A percentile compares a stretch with the other conserved stretches of the same genome.
Evolutionary conservation across 1,140 invertebrate genomes (phyloP).

Genomic region (Bombus waltoni): DNA sequence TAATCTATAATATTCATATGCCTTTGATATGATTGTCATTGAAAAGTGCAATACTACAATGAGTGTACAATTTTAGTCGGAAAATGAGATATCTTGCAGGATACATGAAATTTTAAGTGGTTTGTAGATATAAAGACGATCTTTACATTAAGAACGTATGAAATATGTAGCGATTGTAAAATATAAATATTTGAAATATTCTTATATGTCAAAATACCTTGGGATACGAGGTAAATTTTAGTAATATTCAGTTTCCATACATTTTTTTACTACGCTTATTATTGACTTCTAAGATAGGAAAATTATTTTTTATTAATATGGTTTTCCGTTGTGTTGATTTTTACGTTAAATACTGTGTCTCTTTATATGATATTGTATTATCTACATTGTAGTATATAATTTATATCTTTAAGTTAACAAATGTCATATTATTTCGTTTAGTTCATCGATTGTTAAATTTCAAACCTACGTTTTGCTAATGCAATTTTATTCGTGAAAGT

Average conservation of each 20-base stretch:
- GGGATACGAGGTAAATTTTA: slow-evolving; percentile 25
- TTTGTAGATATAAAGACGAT: slow-evolving; percentile 32
- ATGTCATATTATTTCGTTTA: slow-evolving; percentile 44
- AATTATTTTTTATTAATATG: slow-evolving; percentile 17
- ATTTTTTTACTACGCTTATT: slow-evolving; percentile 14
- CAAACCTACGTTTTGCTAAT: neutral
- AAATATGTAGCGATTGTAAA: neutral
- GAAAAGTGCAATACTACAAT: neutral
- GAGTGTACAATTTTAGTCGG: slow-evolving; percentile 2
- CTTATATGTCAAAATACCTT: slow-evolving; percentile 8
- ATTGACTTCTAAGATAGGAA: slow-evolving; percentile 9
- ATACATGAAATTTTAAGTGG: slow-evolving; percentile 32
- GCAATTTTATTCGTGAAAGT: neutral
- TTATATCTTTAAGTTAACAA: slow-evolving; percentile 67
- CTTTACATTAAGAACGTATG: neutral
- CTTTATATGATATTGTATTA: slow-evolving; percentile 50
- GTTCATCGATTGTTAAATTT: slow-evolving; percentile 30
- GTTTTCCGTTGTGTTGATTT: slow-evolving; percentile 9
- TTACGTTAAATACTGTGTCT: neutral
- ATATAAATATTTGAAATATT: slow-evolving; percentile 35
- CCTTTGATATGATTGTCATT: slow-evolving; percentile 9
- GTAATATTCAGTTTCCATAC: neutral
- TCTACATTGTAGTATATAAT: slow-evolving; percentile 62
- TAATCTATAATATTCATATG: slow-evolving; percentile 14
- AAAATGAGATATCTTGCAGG: slow-evolving; percentile 22